Base-by-base conservation (phyloP, 2,113 vertebrate genomes). In the Indicator indicator region DNA sequence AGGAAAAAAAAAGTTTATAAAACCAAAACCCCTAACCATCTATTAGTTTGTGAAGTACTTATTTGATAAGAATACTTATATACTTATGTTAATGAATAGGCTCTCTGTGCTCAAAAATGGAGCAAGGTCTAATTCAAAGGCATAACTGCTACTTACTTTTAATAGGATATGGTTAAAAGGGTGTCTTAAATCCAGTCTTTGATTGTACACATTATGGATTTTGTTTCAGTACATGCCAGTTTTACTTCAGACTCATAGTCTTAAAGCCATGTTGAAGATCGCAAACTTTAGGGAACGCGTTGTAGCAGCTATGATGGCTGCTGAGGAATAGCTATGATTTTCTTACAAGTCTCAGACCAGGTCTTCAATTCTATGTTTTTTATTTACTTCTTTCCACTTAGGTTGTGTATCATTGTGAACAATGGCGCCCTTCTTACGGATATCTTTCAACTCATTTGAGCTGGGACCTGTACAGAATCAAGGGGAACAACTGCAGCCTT, bases 371-470 rank as follows among this genome's bases (percentile, higher is more conserved):
- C 50, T 17, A 5, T 62, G 26, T 4, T 46, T 77, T 88, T 63
- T 64, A 1, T 83, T 69, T 84, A 3, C 12, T 65, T 71, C 28
- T 80, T 65, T 36, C 42, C n/a, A 6, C 2, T 0, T 46, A 97
- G 97, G 88, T n/a, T 76, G 71, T 83, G 50, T 12, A 24, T 69
- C n/a, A 4, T 8, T n/a, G 70, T 95, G 82, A 97, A 40, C 55
- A 50, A 99, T 99, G 99, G 98, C 99, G 27, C 99, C 99, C 19
- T 99, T 99, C 97, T 97, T 99, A 95, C 98, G 99, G 84, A 99
- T 99, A 33, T 97, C 98, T 85, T 99, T 99, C 96, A 99, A 98
- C 81, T 98, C 99, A 1, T 99, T 98, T 20, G 99, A 99, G 89
- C 94, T 99, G 92, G 99, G 99, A 20, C 85, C 98, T 48, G 93